Base-by-base conservation (phyloP, 2,888 invertebrate species). In the Schrankia costaestrigalis region DNA sequence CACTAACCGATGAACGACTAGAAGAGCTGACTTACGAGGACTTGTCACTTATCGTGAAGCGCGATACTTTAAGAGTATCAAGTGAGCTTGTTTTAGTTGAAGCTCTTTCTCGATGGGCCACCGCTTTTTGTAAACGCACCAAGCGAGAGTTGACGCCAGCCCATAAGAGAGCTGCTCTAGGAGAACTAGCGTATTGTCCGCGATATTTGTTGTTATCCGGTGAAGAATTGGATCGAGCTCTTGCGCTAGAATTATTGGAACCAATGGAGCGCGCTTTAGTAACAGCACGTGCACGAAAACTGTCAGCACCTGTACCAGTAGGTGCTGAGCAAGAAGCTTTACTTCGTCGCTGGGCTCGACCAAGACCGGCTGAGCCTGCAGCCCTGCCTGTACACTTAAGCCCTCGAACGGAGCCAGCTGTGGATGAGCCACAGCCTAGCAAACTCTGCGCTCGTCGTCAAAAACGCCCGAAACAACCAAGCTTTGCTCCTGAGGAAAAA, bases 201-300 rank as follows among this genome's bases (percentile, higher is more conserved):
- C 87, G 93, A 5, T 94, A 93, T 58, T 85, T 93, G 41, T 72
- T 93, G 27, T 91, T 95, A 88, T 81, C 86, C 7, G 90, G 91
- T 6, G 89, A 89, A 29, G 92, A 93, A 44, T 91, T 94, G 31
- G 86, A 89, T 11, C 90, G 91, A 0, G 91, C 90, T 9, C 46
- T 84, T 26, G 76, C 56, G 0, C 46, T 83, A 33, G 89, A 89
- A 49, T 48, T 88, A 30, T 46, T 89, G 37, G 84, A 87, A 55
- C 86, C 88, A 1, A 77, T 85, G 63, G 87, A 89, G 49, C 77
- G 87, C 1, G 73, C 82, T 30, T 52, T 89, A 31, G 87, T 88
- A 23, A 52, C 72, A 6, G 85, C 82, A 1, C 76, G 87, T 0
- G 84, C 87, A 3, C 71, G 82, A 0, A 79, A 79, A 36, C 40